Evolutionary conservation across 2,797 vertebrate species (phyloP).

Genomic region (Pangasius sanitwongsei): DNA sequence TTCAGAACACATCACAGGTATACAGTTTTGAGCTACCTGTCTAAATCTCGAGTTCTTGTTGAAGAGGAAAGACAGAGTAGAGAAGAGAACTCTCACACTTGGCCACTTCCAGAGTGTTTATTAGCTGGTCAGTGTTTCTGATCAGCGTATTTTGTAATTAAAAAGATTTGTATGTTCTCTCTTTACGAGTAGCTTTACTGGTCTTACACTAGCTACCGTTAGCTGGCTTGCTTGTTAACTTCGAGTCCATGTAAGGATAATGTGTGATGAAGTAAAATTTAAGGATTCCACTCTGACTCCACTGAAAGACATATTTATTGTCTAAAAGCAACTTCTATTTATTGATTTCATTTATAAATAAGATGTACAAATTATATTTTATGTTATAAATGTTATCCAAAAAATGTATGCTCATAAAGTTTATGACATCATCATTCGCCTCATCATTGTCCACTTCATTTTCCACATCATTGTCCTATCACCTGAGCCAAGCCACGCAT

Average conservation of each 20-base stretch:
- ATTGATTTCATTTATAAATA: background rate
- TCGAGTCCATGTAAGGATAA: background rate
- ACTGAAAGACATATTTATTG: background rate
- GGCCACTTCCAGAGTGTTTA: too few relatives aligned
- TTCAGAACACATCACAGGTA: background rate
- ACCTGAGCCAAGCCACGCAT: background rate
- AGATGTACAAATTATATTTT: background rate
- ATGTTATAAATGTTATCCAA: background rate
- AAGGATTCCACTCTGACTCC: background rate
- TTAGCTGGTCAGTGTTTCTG: background rate
- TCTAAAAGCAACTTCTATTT: background rate
- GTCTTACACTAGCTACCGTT: background rate
- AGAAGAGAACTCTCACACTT: background rate
- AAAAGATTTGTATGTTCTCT: background rate
- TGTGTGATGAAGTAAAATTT: background rate
- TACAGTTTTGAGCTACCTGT: background rate
- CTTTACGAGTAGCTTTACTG: background rate
- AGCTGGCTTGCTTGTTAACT: background rate
- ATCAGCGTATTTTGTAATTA: background rate
- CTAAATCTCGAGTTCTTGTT: background rate
- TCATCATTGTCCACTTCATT: background rate
- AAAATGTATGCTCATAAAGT: background rate
- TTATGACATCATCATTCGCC: background rate
- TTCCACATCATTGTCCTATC: background rate
- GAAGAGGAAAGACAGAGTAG: background rate